Conservation (phyloP, 2,888 invertebrate genomes). For the Melolontha melolontha region DNA sequence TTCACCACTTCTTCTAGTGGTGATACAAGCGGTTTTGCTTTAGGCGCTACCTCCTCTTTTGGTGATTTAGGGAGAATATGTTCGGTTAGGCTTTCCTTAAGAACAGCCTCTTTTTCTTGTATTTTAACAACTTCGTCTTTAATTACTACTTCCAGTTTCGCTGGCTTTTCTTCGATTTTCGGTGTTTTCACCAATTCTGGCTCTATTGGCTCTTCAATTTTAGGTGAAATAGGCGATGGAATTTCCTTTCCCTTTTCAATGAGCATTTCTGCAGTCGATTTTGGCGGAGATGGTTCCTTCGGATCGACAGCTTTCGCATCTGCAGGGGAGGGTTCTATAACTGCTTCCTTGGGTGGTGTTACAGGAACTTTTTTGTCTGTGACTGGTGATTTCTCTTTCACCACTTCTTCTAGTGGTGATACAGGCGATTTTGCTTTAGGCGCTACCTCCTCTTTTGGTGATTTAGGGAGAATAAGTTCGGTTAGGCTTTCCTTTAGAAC, state of each 20-base stretch:
- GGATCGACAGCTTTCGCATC: too few relatives aligned
- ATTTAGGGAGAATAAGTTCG: too few relatives aligned
- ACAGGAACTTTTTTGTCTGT: too few relatives aligned
- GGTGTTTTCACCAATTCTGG: not conserved
- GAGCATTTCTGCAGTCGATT: not conserved
- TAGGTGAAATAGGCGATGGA: not conserved
- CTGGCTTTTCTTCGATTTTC: not conserved
- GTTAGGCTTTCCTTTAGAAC: too few relatives aligned
- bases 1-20: conserved; percentile 29
- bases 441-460: too few relatives aligned
- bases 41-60: not conserved
- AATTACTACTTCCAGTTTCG: not conserved
- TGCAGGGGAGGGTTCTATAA: too few relatives aligned
- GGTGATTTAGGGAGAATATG: not conserved
- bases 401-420: too few relatives aligned
- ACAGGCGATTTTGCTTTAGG: too few relatives aligned
- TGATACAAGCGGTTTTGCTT: conserved; percentile 1
- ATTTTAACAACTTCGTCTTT: not conserved
- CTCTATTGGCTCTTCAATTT: not conserved
- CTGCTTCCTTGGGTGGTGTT: too few relatives aligned
- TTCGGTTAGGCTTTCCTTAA: too few relatives aligned
- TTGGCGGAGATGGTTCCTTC: not conserved
- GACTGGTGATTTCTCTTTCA: too few relatives aligned
- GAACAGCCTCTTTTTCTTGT: conserved; percentile 2
- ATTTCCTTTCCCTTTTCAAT: conserved; percentile 6